Conservation (phyloP, 2,888 invertebrate genomes). For the Petrophora chlorosata region DNA sequence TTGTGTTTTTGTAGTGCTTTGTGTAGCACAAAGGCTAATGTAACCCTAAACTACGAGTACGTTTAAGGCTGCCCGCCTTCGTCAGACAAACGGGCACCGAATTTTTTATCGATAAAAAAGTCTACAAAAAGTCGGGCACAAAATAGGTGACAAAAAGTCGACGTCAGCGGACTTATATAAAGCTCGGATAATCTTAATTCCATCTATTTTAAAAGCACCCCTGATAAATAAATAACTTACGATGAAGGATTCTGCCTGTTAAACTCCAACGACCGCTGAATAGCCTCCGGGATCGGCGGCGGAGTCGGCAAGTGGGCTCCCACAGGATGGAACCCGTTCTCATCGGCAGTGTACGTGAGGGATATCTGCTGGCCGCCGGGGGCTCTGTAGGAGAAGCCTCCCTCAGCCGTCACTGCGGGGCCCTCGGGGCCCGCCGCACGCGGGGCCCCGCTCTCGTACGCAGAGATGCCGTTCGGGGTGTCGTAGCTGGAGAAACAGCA, state of each 20-base stretch:
- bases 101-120: too few species aligned
- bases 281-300: conserved; percentile 84
- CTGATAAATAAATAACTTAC: conserved; percentile 48
- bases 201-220: too few species aligned
- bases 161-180: too few species aligned
- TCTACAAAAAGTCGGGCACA: too few species aligned
- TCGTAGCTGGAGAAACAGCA: conserved; percentile 83
- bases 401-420: conserved; percentile 84
- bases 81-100: too few species aligned
- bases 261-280: conserved; percentile 77
- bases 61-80: too few species aligned
- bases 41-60: too few species aligned
- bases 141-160: too few species aligned
- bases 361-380: conserved; percentile 87
- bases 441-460: conserved; percentile 83
- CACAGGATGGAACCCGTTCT: conserved; percentile 87
- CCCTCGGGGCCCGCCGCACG: conserved; percentile 82
- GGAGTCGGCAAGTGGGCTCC: conserved; percentile 85
- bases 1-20: too few species aligned
- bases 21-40: too few species aligned
- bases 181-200: too few species aligned
- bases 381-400: conserved; percentile 86
- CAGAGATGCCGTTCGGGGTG: conserved; percentile 86
- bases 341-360: conserved; percentile 87
- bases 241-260: conserved; percentile 64